Evolutionary conservation across 1,140 invertebrate genomes (phyloP).

Genomic region (Plectus sambesii): DNA sequence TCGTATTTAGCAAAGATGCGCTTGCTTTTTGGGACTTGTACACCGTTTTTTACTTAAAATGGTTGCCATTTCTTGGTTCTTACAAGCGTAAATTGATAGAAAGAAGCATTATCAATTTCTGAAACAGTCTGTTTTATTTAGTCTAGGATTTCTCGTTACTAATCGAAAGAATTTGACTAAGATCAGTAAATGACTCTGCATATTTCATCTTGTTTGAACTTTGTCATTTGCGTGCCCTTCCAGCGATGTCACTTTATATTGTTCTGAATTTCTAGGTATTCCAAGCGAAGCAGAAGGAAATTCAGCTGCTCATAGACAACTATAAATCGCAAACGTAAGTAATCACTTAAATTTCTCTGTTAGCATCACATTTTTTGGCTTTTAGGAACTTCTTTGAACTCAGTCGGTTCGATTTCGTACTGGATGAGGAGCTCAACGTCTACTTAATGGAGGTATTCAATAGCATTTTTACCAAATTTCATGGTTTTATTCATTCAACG

Average conservation of each 20-base stretch:
- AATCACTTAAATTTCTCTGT: conserved; percentile 9
- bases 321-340: conserved; percentile 49
- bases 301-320: conserved; percentile 33
- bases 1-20: no score
- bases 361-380: conserved; percentile 14
- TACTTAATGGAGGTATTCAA: conserved; percentile 76
- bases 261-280: conserved; percentile 27
- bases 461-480: conserved; percentile 16
- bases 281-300: conserved; percentile 20
- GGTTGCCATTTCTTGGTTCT: no score
- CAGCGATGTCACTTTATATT: neutral
- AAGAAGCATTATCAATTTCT: no score
- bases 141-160: no score
- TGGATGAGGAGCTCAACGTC: conserved; percentile 75
- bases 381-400: conserved; percentile 78
- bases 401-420: conserved; percentile 79
- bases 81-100: no score
- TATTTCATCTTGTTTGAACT: conserved; percentile 45
- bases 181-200: no score
- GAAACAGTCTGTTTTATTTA: no score
- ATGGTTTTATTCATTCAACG: conserved; percentile 2
- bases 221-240: neutral
- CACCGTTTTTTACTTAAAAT: no score
- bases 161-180: no score
- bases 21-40: no score